Conservation (phyloP, 2,888 invertebrate species). For the Sarcophaga caerulescens region DNA sequence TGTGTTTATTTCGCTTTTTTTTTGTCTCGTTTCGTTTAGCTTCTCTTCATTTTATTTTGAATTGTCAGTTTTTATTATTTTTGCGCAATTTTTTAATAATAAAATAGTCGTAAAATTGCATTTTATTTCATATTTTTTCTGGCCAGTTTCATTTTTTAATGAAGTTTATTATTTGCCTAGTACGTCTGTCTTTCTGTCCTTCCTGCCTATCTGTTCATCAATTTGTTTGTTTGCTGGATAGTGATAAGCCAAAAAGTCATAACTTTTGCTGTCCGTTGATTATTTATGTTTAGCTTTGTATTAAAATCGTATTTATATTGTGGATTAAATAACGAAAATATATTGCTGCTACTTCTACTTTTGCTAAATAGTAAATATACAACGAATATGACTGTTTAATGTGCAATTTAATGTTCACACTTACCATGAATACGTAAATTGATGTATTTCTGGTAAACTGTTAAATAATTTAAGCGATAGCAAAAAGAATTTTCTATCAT, state of each 20-base stretch:
- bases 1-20: neutral
- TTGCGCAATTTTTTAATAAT: slow-evolving; percentile 60
- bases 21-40: neutral
- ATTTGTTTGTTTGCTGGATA: slow-evolving; percentile 20
- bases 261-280: slow-evolving; percentile 64
- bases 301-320: slow-evolving; percentile 68
- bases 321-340: slow-evolving; percentile 61
- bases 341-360: neutral
- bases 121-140: slow-evolving; percentile 44
- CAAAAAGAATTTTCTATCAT: neutral
- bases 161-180: slow-evolving; percentile 67
- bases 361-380: slow-evolving; percentile 32
- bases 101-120: slow-evolving; percentile 66
- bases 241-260: slow-evolving; percentile 68
- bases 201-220: neutral
- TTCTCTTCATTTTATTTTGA: neutral
- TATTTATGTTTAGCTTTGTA: slow-evolving; percentile 65
- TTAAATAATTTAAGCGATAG: neutral
- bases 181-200: slow-evolving; percentile 24
- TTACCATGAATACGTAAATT: neutral
- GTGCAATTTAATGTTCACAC: neutral
- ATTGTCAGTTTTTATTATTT: neutral
- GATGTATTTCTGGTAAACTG: neutral
- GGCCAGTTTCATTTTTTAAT: slow-evolving; percentile 57
- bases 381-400: neutral